These are phyloP conservation scores for Sciaenops ocellatus DNA, from an alignment of 2,797 vertebrate species.

Conservation along the genomic window DNA sequence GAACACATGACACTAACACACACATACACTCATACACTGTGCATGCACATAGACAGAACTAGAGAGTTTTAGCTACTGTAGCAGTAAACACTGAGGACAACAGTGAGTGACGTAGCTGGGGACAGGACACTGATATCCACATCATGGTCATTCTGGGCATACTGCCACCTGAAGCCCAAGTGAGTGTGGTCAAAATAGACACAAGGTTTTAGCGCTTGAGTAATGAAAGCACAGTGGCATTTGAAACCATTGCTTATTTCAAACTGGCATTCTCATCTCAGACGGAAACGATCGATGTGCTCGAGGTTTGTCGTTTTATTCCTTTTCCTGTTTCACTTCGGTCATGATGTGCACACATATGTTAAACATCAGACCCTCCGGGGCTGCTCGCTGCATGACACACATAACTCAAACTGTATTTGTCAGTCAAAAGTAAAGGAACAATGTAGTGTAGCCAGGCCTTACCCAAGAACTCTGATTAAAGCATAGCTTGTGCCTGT, in stretches of 20 bases:
- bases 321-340: background rate
- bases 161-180: background rate
- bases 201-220: constrained; percentile 6
- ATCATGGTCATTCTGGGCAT: constrained; percentile 17
- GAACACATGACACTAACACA: background rate
- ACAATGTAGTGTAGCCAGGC: constrained; percentile 29
- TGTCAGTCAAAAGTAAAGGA: background rate
- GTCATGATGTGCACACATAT: background rate
- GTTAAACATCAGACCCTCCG: background rate
- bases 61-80: constrained; percentile 4
- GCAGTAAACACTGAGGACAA: constrained; percentile 32
- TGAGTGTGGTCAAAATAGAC: constrained; percentile 55
- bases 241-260: constrained; percentile 20
- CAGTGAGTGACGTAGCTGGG: constrained; percentile 16
- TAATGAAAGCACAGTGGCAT: background rate
- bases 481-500: constrained; percentile 34
- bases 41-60: background rate
- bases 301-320: background rate
- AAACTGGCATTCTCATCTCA: constrained; percentile 11
- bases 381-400: background rate
- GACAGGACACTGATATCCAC: constrained; percentile 34
- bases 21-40: background rate
- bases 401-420: background rate
- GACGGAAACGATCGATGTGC: constrained; percentile 11
- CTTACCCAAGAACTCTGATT: constrained; percentile 11